These are phyloP conservation scores for Pogona vitticeps DNA, from an alignment of 2,113 vertebrate species.

Conservation along the genomic window DNA sequence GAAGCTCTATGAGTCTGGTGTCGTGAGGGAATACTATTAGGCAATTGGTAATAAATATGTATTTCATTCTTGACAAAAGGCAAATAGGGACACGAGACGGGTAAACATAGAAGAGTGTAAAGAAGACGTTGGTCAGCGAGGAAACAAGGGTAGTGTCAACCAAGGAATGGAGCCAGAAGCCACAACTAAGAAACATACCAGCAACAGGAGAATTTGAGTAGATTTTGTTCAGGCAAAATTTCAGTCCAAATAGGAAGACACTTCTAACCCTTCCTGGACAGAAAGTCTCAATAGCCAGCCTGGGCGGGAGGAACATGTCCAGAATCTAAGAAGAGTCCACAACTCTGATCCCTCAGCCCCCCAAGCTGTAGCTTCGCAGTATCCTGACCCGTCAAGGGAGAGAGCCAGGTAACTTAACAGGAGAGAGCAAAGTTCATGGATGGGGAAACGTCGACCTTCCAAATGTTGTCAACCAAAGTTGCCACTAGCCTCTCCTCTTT, in stretches of 20 bases:
- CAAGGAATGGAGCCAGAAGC: neutral
- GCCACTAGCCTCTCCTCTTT: neutral
- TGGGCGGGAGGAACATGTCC: neutral
- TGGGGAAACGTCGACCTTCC: neutral
- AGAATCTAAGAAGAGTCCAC: neutral
- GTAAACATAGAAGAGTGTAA: too few species aligned
- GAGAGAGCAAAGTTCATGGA: neutral
- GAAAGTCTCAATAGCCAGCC: neutral
- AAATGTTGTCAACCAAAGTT: neutral
- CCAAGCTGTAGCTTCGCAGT: neutral
- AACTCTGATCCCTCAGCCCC: neutral
- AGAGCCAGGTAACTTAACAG: neutral
- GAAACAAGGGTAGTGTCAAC: neutral
- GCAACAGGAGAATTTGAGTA: neutral
- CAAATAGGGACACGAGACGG: neutral
- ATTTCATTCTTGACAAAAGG: neutral
- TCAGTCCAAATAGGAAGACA: neutral
- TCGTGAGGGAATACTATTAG: neutral
- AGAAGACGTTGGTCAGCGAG: neutral
- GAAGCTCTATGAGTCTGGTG: too few species aligned
- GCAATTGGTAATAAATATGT: neutral
- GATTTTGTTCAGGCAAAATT: neutral
- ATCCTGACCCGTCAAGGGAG: too few species aligned
- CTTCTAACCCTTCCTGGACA: neutral
- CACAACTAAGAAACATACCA: neutral